Percentiles rank a stretch among this genome's conserved stretches.
phyloP scores from a whole-genome alignment of 2,888 invertebrate species.

The Carterocephalus palaemon region DNA sequence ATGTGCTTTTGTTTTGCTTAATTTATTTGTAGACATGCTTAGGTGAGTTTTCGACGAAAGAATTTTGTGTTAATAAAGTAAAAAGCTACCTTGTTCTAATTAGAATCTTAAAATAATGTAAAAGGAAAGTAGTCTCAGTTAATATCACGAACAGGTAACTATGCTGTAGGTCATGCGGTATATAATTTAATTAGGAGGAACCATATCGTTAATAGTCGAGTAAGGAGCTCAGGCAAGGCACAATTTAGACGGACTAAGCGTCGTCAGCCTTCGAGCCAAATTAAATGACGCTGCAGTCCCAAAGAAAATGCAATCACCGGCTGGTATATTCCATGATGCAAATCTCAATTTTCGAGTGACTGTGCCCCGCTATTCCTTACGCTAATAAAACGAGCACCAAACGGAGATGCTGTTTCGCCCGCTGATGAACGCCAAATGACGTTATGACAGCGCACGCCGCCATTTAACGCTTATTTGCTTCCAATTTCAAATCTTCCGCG shows the following conservation, averaged over 20 bases:
- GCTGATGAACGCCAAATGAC: slow-evolving; percentile 78
- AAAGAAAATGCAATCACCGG: slow-evolving; percentile 77
- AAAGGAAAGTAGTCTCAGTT: too few relatives aligned
- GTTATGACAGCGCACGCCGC: slow-evolving; percentile 79
- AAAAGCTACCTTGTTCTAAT: too few relatives aligned
- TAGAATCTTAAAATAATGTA: too few relatives aligned
- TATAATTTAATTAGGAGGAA: slow-evolving; percentile 31
- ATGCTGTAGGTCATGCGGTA: slow-evolving; percentile 14
- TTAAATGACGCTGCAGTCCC: slow-evolving; percentile 71
- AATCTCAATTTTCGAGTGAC: slow-evolving; percentile 74
- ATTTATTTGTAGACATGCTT: too few relatives aligned
- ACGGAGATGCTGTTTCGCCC: slow-evolving; percentile 75
- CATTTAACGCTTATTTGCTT: slow-evolving; percentile 84
- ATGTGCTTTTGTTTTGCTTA: too few relatives aligned
- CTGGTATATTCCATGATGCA: slow-evolving; percentile 68
- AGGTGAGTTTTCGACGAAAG: too few relatives aligned
- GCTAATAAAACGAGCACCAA: slow-evolving; percentile 78
- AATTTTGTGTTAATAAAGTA: too few relatives aligned
- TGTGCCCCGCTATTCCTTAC: slow-evolving; percentile 77
- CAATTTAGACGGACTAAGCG: slow-evolving; percentile 59
- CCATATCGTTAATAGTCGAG: slow-evolving; percentile 22
- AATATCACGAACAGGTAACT: slow-evolving; percentile 22
- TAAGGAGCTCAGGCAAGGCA: slow-evolving; percentile 46
- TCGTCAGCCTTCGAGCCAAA: slow-evolving; percentile 57
- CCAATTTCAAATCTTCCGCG: slow-evolving; percentile 79